These are phyloP conservation scores for Girardinichthys multiradiatus DNA, from an alignment of 2,113 vertebrate species.

Conservation along the genomic window DNA sequence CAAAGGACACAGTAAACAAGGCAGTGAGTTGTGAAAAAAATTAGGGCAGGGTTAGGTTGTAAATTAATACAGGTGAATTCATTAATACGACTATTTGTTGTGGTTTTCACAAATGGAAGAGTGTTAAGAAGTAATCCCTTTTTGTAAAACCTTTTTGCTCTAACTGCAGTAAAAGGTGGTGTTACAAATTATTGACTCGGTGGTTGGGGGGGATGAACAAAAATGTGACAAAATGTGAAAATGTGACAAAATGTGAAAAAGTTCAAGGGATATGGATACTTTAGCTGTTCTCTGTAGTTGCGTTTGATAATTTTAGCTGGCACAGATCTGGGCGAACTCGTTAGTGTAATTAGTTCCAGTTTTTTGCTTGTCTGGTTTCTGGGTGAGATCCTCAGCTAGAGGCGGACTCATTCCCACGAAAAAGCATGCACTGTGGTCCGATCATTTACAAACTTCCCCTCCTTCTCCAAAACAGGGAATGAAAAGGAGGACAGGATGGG, in stretches of 20 bases:
- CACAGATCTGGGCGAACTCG: constrained; percentile 71
- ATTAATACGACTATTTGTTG: no score
- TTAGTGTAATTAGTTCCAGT: constrained; percentile 82
- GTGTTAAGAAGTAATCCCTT: no score
- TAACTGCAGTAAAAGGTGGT: no score
- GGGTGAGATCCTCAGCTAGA: constrained; percentile 70
- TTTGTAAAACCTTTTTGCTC: no score
- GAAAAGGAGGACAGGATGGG: constrained; percentile 74
- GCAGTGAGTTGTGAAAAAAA: no score
- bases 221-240: no score
- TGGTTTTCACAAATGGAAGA: no score
- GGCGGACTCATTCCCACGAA: constrained; percentile 74
- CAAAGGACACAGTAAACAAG: no score
- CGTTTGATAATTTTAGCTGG: constrained; percentile 49
- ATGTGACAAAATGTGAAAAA: background rate
- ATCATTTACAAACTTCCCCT: constrained; percentile 56
- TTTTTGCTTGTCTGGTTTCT: constrained; percentile 65
- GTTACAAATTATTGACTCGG: background rate
- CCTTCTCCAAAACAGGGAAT: constrained; percentile 43
- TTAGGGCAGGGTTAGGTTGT: no score
- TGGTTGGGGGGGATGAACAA: background rate
- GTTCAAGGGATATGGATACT: background rate
- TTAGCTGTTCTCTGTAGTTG: background rate
- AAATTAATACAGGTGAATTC: no score
- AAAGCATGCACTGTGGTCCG: constrained; percentile 72